These are phyloP conservation scores for Sympetrum striolatum DNA, from an alignment of 2,888 invertebrate species.

Conservation along the genomic window DNA sequence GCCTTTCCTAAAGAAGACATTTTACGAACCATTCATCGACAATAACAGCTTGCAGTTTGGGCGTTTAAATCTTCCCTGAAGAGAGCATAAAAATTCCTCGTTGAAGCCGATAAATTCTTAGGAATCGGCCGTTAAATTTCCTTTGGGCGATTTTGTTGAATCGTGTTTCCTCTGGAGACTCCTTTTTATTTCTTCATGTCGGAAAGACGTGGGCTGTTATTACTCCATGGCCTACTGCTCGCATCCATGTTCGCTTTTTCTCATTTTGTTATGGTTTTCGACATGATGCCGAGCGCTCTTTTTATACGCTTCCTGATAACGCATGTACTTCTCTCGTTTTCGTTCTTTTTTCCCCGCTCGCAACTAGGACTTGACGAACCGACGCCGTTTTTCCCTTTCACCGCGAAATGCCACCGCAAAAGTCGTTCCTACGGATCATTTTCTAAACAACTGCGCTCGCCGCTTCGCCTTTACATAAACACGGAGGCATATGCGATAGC, in stretches of 20 bases:
- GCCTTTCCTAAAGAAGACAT: too few species aligned
- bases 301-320: not conserved
- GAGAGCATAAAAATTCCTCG: too few species aligned
- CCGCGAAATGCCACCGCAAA: not conserved
- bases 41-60: too few species aligned
- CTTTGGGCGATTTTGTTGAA: not conserved
- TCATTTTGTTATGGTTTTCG: not conserved
- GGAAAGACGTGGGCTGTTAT: too few species aligned
- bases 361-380: not conserved
- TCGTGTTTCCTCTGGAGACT: not conserved
- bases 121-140: not conserved
- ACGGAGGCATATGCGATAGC: not conserved
- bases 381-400: constrained; percentile 3
- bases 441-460: not conserved
- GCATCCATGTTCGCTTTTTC: not conserved
- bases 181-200: not conserved
- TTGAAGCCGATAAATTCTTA: too few species aligned
- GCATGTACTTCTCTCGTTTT: not conserved
- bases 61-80: too few species aligned
- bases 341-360: not conserved
- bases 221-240: too few species aligned
- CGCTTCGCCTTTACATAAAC: not conserved
- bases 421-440: constrained; percentile 10
- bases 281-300: not conserved
- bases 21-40: too few species aligned